Conservation (phyloP, 2,113 vertebrate genomes). For the Orthonyx spaldingii region DNA sequence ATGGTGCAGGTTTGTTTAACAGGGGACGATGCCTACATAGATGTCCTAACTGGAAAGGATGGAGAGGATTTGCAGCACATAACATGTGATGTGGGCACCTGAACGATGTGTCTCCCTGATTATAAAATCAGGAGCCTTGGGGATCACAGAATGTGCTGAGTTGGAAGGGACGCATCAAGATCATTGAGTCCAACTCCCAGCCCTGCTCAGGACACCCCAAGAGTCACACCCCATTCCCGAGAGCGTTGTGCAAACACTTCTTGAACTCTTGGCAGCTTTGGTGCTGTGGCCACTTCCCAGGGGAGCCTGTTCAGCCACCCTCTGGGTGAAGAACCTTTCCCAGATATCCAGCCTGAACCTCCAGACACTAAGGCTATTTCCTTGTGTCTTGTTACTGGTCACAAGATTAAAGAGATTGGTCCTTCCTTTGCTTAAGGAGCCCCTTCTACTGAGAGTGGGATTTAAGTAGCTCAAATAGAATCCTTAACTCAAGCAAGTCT, state of each 20-base stretch:
- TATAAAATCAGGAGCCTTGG: neutral
- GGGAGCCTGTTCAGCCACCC: neutral
- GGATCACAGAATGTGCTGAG: neutral
- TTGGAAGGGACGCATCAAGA: neutral
- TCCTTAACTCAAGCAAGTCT: neutral
- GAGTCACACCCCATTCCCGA: neutral
- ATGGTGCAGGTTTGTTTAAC: neutral
- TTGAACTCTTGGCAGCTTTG: neutral
- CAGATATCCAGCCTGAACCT: neutral
- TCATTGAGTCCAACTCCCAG: neutral
- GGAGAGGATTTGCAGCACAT: neutral
- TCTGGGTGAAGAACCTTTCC: neutral
- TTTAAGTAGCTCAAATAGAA: neutral
- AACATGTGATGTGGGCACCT: neutral
- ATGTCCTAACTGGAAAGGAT: neutral
- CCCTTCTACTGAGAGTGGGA: neutral
- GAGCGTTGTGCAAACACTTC: neutral
- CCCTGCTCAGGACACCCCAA: neutral
- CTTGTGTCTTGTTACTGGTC: neutral
- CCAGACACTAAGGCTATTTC: neutral
- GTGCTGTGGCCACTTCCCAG: neutral
- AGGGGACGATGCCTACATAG: fast-evolving
- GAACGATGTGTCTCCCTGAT: neutral
- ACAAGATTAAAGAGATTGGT: neutral
- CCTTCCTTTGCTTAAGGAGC: neutral